Percentiles rank a stretch among this genome's conserved stretches.
Conservation (phyloP, 2,113 vertebrate genomes). For the Mesoclemmys tuberculata region DNA sequence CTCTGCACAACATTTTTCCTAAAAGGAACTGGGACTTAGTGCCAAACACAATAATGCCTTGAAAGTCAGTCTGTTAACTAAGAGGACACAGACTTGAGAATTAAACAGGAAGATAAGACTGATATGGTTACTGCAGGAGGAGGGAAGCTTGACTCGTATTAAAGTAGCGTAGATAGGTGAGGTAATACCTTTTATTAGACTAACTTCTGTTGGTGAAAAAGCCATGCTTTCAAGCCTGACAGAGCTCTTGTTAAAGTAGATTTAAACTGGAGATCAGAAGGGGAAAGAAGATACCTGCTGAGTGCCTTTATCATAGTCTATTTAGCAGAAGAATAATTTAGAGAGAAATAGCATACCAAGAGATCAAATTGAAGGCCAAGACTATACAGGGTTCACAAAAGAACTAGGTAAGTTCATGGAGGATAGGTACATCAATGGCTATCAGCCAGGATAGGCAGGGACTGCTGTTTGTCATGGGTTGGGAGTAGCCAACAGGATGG, state of each 20-base stretch:
- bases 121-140: background rate
- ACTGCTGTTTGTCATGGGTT: background rate
- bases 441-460: no score
- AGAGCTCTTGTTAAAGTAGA: background rate
- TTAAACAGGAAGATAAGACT: background rate
- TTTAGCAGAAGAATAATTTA: background rate
- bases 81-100: background rate
- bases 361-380: background rate
- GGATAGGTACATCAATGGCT: no score
- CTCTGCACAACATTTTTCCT: background rate
- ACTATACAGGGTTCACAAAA: no score
- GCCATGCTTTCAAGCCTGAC: background rate
- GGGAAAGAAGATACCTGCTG: fast-evolving
- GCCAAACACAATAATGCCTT: background rate
- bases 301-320: background rate
- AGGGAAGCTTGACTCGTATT: background rate
- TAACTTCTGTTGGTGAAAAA: background rate
- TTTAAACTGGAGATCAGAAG: background rate
- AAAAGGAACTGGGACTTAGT: background rate
- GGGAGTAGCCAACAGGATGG: no score
- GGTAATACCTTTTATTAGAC: background rate
- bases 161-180: background rate
- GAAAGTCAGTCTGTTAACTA: background rate
- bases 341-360: background rate
- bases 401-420: no score